Evolutionary conservation across 2,888 invertebrate species (phyloP), one percentile per base, ranked within the genome.

Genomic region (Keiferia lycopersicella): DNA sequence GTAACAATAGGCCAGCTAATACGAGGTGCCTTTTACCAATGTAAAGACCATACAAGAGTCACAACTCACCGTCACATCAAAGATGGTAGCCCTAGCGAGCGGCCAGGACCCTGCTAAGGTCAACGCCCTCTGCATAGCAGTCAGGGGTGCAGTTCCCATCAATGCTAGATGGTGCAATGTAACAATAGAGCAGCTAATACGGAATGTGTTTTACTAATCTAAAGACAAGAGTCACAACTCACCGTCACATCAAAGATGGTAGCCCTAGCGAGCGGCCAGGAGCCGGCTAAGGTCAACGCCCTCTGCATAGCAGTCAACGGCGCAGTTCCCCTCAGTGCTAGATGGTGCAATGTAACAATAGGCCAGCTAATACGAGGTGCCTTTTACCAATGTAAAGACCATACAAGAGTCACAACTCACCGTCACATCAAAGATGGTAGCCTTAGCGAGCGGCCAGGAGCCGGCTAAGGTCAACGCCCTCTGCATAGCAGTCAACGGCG

Each of bases 41-140:
- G n/a, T n/a, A n/a, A n/a, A n/a, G n/a, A n/a, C n/a, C n/a, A n/a
- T 26, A 26, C n/a, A n/a, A n/a, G n/a, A 34, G 34, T 8, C 4
- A 34, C 4, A 7, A 53, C n/a, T 64, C 26, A 64, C 61, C 48
- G 64, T 61, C 16, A 68, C 62, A 84, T 98, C 98, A 82, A 97
- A 98, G 77, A 98, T 96, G 59, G 97, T 98, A 16, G 98, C 98
- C 71, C 96, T 94, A 70, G 98, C 97, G 63, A 98, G 92, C 38
- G 98, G 98, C 98, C 98, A 98, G 69, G 96, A 96, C 82, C 96
- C 96, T 68, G 98, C 97, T 26, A 98, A 93, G 80, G 98, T 98
- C 62, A 98, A 93, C 82, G 98, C 98, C 8, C 98, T 95, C 82
- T 98, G 96, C 88, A 98, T 97, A 20, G 98, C 97, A 80, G 97